These are phyloP conservation scores for Eulemur rufifrons DNA, from an alignment of 2,113 vertebrate species.

Conservation along the genomic window DNA sequence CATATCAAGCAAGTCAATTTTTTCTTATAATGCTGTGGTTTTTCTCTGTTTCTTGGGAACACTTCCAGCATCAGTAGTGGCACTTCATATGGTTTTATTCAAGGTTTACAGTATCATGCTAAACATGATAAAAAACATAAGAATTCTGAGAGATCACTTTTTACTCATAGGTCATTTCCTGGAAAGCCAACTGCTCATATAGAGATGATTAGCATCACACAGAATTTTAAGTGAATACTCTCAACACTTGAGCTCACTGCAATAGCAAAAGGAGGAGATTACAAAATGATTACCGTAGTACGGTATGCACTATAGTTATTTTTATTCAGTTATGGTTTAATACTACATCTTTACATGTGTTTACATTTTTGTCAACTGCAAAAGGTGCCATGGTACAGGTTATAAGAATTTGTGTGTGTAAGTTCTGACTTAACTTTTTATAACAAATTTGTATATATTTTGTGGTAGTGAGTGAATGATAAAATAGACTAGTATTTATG, in stretches of 20 bases:
- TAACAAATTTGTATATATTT: neutral
- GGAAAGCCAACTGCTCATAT: neutral
- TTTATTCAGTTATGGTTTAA: neutral
- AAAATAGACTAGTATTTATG: neutral
- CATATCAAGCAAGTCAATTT: neutral
- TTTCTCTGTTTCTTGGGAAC: neutral
- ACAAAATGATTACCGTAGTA: neutral
- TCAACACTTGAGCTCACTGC: neutral
- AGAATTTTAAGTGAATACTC: neutral
- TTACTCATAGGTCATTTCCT: neutral
- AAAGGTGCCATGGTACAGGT: neutral
- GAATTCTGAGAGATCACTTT: neutral
- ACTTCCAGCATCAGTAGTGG: neutral
- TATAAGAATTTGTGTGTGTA: neutral
- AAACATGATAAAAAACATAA: neutral
- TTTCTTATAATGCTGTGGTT: neutral
- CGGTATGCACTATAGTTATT: neutral
- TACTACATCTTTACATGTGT: neutral
- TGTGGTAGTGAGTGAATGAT: neutral
- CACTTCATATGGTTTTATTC: neutral
- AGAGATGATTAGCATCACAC: neutral
- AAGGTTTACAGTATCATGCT: neutral
- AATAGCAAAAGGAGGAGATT: neutral
- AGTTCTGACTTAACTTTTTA: neutral
- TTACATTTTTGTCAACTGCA: neutral